phyloP scores from a whole-genome alignment of 2,113 vertebrate genomes.

The Pogona vitticeps region DNA sequence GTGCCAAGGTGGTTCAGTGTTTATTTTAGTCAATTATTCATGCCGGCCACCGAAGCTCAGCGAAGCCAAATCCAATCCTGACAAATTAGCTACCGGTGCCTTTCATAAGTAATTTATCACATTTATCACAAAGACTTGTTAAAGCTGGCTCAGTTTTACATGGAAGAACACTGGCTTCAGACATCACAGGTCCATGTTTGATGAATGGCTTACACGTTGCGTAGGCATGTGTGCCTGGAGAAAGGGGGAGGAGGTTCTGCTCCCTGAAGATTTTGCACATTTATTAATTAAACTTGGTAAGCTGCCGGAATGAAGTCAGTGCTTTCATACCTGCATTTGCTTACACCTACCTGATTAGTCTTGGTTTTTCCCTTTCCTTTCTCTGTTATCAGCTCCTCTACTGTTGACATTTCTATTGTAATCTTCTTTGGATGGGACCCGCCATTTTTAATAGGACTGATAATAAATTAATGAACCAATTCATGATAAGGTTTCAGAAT shows the following conservation, averaged over 20 bases:
- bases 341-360: background rate
- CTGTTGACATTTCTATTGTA: too few relatives aligned
- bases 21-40: constrained; percentile 62
- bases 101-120: constrained; percentile 63
- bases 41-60: constrained; percentile 42
- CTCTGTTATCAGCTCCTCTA: background rate
- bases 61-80: constrained; percentile 50
- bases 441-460: too few relatives aligned
- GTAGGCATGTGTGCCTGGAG: background rate
- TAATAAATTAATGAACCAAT: too few relatives aligned
- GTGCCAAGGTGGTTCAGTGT: constrained; percentile 11
- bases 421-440: too few relatives aligned
- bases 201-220: constrained; percentile 21
- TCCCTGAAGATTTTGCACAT: background rate
- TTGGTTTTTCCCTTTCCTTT: background rate
- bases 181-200: constrained; percentile 22
- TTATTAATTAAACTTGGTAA: background rate
- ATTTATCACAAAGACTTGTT: constrained; percentile 49
- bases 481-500: too few relatives aligned
- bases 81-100: constrained; percentile 50
- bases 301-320: background rate
- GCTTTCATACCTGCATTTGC: background rate
- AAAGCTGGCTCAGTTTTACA: constrained; percentile 30
- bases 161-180: constrained; percentile 19
- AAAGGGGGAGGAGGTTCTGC: background rate